Base-by-base conservation (phyloP, 2,797 vertebrate species). In the Rhynchonycteris naso region DNA sequence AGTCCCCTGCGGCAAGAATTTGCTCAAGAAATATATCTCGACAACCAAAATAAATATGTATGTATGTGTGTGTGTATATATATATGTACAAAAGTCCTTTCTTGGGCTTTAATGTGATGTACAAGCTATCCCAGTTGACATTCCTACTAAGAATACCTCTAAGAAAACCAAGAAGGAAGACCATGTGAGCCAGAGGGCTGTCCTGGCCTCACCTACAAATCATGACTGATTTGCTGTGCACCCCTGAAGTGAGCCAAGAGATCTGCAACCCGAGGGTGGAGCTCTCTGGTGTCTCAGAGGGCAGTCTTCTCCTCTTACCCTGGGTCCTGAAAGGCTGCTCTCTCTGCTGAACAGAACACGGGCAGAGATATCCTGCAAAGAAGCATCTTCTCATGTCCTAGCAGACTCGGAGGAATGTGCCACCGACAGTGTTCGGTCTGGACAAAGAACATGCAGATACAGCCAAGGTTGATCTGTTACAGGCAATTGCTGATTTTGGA, bases 141-240 rank as follows among this genome's bases (percentile, higher is more conserved):
- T 72, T 88, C 30, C 58, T 97, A 59, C 86, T 75, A 98, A 97
- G 78, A 93, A 30, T 16, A 52, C 95, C 14, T 56, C 96, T 30
- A 94, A 58, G 79, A 99, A 98, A 94, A 75, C 71, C 30, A 98
- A 68, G 74, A 98, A 96, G 89, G 98, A 98, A 95, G 98, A 98
- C 65, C 98, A 95, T 2, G 50, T 98, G 6, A 98, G 98, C 28
- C 96, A 98, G 52, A 97, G 96, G 81, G 88, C 98, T 33, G 90
- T 99, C 56, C 98, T 1, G 78, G 93, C 7, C 96, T 99, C 30
- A 97, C 99, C 47, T 97, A 98, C 93, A 98, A 98, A 97, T 98
- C 98, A 8, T 58, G 91, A 54, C 84, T 0, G 98, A 98, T 2
- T 90, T 99, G 91, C 92, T 98, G 35, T 88, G 66, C 74, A 99